phyloP scores from a whole-genome alignment of 2,113 vertebrate species.

The Neogale vison region DNA sequence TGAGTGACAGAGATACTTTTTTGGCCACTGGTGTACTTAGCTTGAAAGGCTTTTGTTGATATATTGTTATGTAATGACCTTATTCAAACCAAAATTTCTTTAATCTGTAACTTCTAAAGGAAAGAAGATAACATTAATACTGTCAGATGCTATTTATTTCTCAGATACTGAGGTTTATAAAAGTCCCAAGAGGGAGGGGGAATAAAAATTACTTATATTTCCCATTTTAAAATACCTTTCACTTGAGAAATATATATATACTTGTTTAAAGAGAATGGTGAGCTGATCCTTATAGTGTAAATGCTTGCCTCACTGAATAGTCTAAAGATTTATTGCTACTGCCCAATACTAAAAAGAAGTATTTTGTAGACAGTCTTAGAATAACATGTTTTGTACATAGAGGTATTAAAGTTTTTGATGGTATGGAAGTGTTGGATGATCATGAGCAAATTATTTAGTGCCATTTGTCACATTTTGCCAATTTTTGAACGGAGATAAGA shows the following conservation, averaged over 20 bases:
- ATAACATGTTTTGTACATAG: not conserved
- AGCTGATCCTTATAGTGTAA: not conserved
- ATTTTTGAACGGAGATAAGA: not conserved
- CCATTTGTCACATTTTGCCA: not conserved
- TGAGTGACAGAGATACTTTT: slow-evolving; percentile 4
- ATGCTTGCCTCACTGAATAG: not conserved
- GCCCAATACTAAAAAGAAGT: not conserved
- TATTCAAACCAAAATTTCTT: slow-evolving; percentile 34
- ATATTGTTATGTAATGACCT: not conserved
- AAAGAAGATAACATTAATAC: not conserved
- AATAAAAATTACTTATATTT: not conserved
- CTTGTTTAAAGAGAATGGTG: not conserved
- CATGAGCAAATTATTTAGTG: not conserved
- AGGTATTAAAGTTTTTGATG: not conserved
- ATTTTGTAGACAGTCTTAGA: not conserved
- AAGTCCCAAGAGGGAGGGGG: not conserved
- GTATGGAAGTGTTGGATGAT: not conserved
- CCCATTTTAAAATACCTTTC: not conserved
- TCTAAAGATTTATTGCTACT: not conserved
- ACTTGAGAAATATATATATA: not conserved
- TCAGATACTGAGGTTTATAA: slow-evolving; percentile 9
- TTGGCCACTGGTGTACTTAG: not conserved
- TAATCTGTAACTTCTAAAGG: slow-evolving; percentile 23
- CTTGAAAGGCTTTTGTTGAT: not conserved
- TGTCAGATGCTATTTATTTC: not conserved